Evolutionary conservation across 1,140 invertebrate species (phyloP), one percentile per base, ranked within the genome.

Genomic region (Calephelis virginiensis): DNA sequence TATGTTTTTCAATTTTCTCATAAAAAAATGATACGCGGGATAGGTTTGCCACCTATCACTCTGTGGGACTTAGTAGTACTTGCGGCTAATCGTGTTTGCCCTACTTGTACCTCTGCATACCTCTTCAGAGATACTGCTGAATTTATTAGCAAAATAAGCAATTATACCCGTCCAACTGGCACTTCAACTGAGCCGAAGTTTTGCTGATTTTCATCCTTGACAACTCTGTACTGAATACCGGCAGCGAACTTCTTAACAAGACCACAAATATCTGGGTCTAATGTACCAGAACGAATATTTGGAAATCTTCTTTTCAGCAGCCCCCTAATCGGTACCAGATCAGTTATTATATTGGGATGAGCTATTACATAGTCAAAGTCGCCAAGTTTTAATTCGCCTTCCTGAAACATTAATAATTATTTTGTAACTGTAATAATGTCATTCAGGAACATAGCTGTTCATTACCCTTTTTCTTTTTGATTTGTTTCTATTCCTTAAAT

Each of bases 291-390:
- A 78, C 93, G 93, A 0, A 93, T 77, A 74, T 91, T 95, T 0
- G 97, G 96, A 90, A 96, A 97, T 74, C 93, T 94, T 65, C 89
- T 94, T 73, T 95, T 96, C 90, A 97, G 90, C 10, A 97, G 78
- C 17, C 96, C 96, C 76, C 95, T 91, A 56, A 97, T 91, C 0
- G 92, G 89, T 3, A 96, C 92, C 40, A 97, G 80, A 60, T 97
- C 96, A 0, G 95, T 92, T 66, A 97, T 80, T 67, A 97, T 96
- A 78, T 95, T 93, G 6, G 95, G 94, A 92, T 97, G 95, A 6
- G 95, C 95, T 47, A 97, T 85, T 3, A 96, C 77, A 79, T 92
- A 94, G 73, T 96, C 93, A 83, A 94, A 97, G 66, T 97, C 95
- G n/a, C 92, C 83, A 6, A 95, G 70, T 56, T 92, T 85, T 13